Conservation (phyloP, 2,888 invertebrate species). For the Anaspis maculata region DNA sequence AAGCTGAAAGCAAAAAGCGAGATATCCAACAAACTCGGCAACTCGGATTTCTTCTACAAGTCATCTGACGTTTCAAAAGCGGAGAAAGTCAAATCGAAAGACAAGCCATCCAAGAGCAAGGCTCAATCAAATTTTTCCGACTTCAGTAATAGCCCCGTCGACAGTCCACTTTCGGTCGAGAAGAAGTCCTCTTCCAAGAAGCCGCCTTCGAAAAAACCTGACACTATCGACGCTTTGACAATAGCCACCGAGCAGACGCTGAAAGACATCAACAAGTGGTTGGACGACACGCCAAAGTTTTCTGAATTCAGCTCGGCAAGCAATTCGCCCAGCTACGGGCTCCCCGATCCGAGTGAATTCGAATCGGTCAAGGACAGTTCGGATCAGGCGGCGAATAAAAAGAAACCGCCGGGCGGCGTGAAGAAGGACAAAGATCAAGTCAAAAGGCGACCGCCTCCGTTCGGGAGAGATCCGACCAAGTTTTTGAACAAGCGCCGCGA, state of each 20-base stretch:
- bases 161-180: conserved; percentile 27
- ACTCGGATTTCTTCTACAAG: conserved; percentile 27
- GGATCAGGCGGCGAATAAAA: conserved; percentile 43
- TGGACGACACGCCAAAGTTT: conserved; percentile 74
- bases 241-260: conserved; percentile 68
- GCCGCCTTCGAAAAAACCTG: conserved; percentile 26
- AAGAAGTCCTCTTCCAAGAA: conserved; percentile 13
- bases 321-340: conserved; percentile 56
- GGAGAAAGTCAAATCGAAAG: conserved; percentile 23
- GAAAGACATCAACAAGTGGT: conserved; percentile 83
- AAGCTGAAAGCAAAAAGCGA: conserved; percentile 57
- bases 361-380: conserved; percentile 20
- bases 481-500: conserved; percentile 51
- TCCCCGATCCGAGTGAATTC: conserved; percentile 57
- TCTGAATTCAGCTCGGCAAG: conserved; percentile 69
- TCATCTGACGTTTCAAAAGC: conserved; percentile 31
- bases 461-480: conserved; percentile 34
- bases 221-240: conserved; percentile 52
- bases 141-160: conserved; percentile 30
- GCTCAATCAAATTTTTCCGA: conserved; percentile 22
- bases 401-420: conserved; percentile 40
- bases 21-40: conserved; percentile 42
- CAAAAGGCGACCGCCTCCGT: conserved; percentile 46
- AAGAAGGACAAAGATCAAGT: conserved; percentile 41
- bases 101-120: conserved; percentile 22